Evolutionary conservation across 2,797 vertebrate species (phyloP).

Genomic region (Chaetodon trifasciatus): DNA sequence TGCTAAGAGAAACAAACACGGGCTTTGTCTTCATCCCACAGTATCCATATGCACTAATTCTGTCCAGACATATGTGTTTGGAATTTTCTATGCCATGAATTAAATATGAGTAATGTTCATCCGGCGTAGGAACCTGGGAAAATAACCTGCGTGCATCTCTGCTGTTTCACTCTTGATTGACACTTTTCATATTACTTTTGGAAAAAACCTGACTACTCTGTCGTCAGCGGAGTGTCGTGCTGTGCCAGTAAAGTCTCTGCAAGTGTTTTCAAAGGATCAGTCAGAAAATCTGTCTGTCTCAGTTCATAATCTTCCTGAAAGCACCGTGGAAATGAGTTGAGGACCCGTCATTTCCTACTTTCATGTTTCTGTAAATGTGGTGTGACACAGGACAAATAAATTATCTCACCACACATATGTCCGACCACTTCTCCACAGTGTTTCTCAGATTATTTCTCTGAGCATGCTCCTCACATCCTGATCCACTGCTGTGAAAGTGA

Average conservation of each 20-base stretch:
- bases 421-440: constrained; percentile 2
- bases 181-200: constrained; percentile 54
- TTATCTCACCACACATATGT: constrained; percentile 31
- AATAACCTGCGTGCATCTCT: background rate
- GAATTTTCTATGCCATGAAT: constrained; percentile 8
- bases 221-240: constrained; percentile 17
- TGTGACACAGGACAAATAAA: constrained; percentile 45
- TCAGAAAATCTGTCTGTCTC: constrained; percentile 53
- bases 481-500: constrained; percentile 30
- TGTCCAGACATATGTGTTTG: constrained; percentile 41
- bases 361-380: constrained; percentile 41
- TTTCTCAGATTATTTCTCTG: constrained; percentile 14
- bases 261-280: constrained; percentile 64
- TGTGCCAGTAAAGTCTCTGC: constrained; percentile 29
- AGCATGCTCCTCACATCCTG: background rate
- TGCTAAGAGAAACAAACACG: constrained; percentile 56
- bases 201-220: constrained; percentile 6
- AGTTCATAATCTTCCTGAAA: constrained; percentile 47
- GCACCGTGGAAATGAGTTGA: constrained; percentile 51
- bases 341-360: constrained; percentile 49
- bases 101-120: constrained; percentile 15
- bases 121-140: background rate
- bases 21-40: constrained; percentile 47
- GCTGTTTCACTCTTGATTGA: constrained; percentile 51
- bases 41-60: constrained; percentile 35